Evolutionary conservation across 2,113 vertebrate genomes (phyloP).

Genomic region (Butastur rufipennis): DNA sequence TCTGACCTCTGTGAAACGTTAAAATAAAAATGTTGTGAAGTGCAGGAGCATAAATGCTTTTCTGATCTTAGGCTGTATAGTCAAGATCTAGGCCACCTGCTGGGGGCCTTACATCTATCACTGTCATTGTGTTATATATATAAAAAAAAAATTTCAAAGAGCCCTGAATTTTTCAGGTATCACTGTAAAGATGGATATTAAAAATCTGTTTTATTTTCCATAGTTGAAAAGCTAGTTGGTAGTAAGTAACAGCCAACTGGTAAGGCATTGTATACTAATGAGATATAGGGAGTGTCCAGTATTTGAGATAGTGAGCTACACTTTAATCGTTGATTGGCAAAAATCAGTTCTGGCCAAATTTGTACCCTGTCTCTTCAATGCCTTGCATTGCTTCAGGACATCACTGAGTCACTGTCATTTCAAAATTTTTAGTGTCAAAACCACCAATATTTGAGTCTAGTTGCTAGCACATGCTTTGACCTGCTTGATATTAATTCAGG

Average conservation of each 20-base stretch:
- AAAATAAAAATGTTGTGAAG: background rate
- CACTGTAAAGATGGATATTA: background rate
- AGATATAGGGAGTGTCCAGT: background rate
- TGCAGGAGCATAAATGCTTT: background rate
- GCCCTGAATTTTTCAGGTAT: background rate
- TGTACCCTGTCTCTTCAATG: background rate
- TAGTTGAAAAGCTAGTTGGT: background rate
- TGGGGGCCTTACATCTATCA: background rate
- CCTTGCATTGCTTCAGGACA: background rate
- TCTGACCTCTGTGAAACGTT: conserved; percentile 4
- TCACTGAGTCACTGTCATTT: background rate
- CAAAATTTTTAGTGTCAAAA: background rate
- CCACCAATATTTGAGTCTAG: background rate
- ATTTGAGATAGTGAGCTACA: background rate
- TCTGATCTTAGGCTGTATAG: background rate
- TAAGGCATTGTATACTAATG: background rate
- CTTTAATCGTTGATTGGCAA: background rate
- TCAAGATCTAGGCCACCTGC: background rate
- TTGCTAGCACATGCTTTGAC: background rate
- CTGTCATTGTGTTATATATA: background rate
- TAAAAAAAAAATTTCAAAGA: background rate
- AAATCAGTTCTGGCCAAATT: background rate
- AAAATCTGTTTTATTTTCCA: background rate
- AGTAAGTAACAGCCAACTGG: background rate
- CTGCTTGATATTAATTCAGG: background rate